Conservation (phyloP, 2,113 vertebrate species). For the Sakesphorus luctuosus region DNA sequence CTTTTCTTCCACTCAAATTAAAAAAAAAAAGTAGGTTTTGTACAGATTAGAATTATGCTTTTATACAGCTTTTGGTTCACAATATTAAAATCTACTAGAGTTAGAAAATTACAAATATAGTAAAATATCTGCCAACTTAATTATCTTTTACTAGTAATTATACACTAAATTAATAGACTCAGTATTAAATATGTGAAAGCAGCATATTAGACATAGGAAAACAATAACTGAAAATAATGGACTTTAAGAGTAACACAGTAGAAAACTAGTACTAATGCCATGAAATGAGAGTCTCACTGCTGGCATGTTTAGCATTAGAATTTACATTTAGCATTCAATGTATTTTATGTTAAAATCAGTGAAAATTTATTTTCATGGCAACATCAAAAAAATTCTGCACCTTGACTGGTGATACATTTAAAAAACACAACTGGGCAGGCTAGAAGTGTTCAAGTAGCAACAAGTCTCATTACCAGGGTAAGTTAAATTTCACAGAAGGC, state of each 20-base stretch:
- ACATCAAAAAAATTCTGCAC: neutral
- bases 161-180: neutral
- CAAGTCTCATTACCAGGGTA: neutral
- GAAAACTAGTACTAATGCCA: neutral
- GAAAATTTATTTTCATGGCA: neutral
- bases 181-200: neutral
- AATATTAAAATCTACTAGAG: neutral
- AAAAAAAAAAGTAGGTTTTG: neutral
- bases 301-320: neutral
- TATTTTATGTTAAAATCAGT: neutral
- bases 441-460: neutral
- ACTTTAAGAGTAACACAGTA: neutral
- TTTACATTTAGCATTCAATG: neutral
- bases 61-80: neutral
- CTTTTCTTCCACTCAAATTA: neutral
- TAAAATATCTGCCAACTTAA: neutral
- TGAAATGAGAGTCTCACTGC: neutral
- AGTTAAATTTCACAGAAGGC: neutral
- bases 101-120: neutral
- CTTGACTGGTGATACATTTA: neutral
- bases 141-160: neutral
- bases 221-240: neutral
- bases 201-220: neutral
- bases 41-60: neutral
- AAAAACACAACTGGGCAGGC: neutral